Conservation (phyloP, 2,888 invertebrate genomes). For the Lithophane socia region DNA sequence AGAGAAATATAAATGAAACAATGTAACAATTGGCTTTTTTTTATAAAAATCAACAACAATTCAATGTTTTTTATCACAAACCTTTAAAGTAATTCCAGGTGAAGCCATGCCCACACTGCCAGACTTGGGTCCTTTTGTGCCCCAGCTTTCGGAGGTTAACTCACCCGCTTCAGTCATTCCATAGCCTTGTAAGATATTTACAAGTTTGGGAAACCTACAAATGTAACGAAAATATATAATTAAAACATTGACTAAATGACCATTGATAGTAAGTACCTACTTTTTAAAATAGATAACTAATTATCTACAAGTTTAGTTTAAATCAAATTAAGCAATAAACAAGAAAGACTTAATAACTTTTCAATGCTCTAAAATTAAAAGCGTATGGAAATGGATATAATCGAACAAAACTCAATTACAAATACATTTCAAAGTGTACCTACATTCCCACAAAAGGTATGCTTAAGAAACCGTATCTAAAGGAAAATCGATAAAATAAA, state of each 20-base stretch:
- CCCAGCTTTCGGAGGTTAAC: conserved; percentile 80
- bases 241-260: neutral
- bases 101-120: conserved; percentile 83
- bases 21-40: neutral
- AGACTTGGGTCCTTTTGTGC: conserved; percentile 75
- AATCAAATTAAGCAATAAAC: neutral
- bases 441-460: neutral
- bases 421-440: conserved; percentile 1
- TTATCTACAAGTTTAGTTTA: neutral
- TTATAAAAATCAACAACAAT: neutral
- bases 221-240: neutral
- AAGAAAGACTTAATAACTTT: neutral
- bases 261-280: neutral
- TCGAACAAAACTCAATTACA: neutral
- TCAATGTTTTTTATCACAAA: conserved; percentile 56
- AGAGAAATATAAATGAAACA: neutral
- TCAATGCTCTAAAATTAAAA: neutral
- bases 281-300: neutral
- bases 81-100: conserved; percentile 81
- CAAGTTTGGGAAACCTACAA: conserved; percentile 76
- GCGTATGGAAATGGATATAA: neutral
- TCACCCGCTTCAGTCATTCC: conserved; percentile 85
- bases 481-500: conserved; percentile 14
- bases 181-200: conserved; percentile 80
- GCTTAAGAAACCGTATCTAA: neutral